phyloP scores from a whole-genome alignment of 2,888 invertebrate genomes.

The Diadegma fenestrale region DNA sequence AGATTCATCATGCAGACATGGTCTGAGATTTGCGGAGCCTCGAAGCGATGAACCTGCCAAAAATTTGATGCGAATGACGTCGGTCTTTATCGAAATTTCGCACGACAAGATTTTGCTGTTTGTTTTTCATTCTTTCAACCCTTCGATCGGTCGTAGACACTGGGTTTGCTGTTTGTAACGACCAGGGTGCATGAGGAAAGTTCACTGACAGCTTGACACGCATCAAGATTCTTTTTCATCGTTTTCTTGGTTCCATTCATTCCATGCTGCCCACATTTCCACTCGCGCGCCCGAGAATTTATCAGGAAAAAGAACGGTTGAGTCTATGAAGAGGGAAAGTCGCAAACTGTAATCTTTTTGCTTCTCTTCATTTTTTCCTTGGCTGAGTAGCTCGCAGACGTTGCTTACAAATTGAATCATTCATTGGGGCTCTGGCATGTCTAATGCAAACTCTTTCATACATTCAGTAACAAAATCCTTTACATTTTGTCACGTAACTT shows the following conservation, averaged over 20 bases:
- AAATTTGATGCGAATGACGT: slow-evolving; percentile 43
- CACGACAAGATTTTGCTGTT: slow-evolving; percentile 42
- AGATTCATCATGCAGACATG: too few relatives aligned
- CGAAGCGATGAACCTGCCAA: slow-evolving; percentile 52
- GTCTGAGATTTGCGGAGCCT: slow-evolving; percentile 40
- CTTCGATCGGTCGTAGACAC: slow-evolving; percentile 4
- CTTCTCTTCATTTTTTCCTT: neutral
- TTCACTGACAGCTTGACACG: slow-evolving; percentile 25
- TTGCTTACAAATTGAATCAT: slow-evolving; percentile 53
- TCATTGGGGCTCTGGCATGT: slow-evolving; percentile 3
- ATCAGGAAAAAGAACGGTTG: slow-evolving; percentile 5
- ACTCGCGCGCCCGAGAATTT: slow-evolving; percentile 47
- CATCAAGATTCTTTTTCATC: slow-evolving; percentile 21
- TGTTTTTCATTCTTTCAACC: slow-evolving; percentile 13
- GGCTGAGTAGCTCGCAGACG: slow-evolving; percentile 51
- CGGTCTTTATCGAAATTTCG: slow-evolving; percentile 44
- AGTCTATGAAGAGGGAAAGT: slow-evolving; percentile 10
- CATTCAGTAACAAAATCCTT: neutral
- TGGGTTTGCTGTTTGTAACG: slow-evolving; percentile 9
- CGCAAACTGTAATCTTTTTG: slow-evolving; percentile 32
- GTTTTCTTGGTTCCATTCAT: slow-evolving; percentile 39
- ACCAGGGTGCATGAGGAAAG: slow-evolving; percentile 17
- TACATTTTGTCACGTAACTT: neutral
- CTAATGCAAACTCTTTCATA: slow-evolving; percentile 4
- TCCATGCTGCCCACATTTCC: slow-evolving; percentile 23